A percentile compares a stretch with the other conserved stretches of the same genome.
Evolutionary conservation across 1,140 invertebrate species (phyloP).

Genomic region (Penaeus vannamei): DNA sequence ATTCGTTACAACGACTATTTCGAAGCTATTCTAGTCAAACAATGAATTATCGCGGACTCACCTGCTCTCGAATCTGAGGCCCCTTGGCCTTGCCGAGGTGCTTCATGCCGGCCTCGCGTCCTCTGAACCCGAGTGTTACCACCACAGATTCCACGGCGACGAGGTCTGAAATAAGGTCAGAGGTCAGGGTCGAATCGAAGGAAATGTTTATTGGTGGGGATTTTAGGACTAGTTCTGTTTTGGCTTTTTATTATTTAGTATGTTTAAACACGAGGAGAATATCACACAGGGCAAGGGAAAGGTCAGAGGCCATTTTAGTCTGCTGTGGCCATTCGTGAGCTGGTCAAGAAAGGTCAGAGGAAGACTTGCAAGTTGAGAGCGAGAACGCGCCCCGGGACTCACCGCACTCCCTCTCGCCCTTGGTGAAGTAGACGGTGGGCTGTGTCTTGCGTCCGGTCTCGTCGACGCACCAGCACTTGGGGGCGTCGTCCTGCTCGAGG

Average conservation of each 20-base stretch:
- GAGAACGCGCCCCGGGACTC: constrained; percentile 69
- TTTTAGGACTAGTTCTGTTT: too few relatives aligned
- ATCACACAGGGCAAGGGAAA: too few relatives aligned
- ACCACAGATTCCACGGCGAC: constrained; percentile 78
- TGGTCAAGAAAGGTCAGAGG: too few relatives aligned
- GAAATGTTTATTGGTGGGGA: too few relatives aligned
- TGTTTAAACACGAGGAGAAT: too few relatives aligned
- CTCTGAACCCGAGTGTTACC: constrained; percentile 77
- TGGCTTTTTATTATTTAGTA: too few relatives aligned
- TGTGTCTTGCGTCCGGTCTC: constrained; percentile 85
- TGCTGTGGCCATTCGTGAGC: too few relatives aligned
- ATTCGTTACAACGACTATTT: too few relatives aligned
- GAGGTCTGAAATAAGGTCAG: constrained; percentile 72
- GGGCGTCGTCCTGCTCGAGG: not conserved
- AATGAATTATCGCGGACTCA: constrained; percentile 1
- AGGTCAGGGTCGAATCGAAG: too few relatives aligned
- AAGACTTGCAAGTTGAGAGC: not conserved
- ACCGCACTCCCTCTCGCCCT: constrained; percentile 77
- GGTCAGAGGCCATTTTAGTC: too few relatives aligned
- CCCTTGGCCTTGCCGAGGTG: constrained; percentile 73
- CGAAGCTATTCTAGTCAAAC: too few relatives aligned
- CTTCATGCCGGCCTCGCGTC: constrained; percentile 63
- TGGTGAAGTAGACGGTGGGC: constrained; percentile 78
- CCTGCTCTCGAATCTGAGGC: constrained; percentile 73
- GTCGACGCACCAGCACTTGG: constrained; percentile 87